Evolutionary conservation across 2,113 vertebrate species (phyloP), one percentile per base, ranked within the genome.

Genomic region (Rhinogobius similis): DNA sequence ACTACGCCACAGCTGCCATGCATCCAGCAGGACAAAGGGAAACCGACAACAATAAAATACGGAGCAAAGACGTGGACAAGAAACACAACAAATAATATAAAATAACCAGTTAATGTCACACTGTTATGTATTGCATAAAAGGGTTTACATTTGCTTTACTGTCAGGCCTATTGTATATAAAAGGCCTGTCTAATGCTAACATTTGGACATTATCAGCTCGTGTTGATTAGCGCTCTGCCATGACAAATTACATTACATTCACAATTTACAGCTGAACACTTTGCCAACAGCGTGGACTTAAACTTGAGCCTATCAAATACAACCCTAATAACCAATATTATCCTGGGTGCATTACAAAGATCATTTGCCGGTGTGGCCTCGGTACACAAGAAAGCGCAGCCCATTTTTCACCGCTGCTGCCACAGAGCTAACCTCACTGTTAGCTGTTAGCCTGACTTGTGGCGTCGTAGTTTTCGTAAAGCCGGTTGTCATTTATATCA

Each of bases 1-100:
- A 88, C 85, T 90, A 88, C 89, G 88, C 85, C 88, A 91, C 89
- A 84, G 78, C 72, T 78, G 52, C 72, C 69, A 73, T 78, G 52
- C 72, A 67, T 65, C 71, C 73, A 78, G 68, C 71, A 72, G 83
- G 75, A 89, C 83, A 86, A 88, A 87, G 65, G 64, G 38, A 79
- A 80, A 81, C 68, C 26, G 72, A 61, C 46, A 82, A 58, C 21
- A 59, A 13, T 66, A 62, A 14, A 52, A 72, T 68, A 18, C 24
- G 21, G 50, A 73, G 61, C 52, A 36, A 65, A 18, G 6, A 55
- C 29, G 48, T 8, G 63, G 13, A 43, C 0, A 9, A 44, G 8
- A 75, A 73, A 68, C 38, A 0, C 0, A 59, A 56, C 11, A 26
- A 53, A 26, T 23, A n/a, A n/a, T n/a, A n/a, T n/a, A n/a, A n/a